phyloP scores from a whole-genome alignment of 2,113 vertebrate genomes.

The Centropus bengalensis region DNA sequence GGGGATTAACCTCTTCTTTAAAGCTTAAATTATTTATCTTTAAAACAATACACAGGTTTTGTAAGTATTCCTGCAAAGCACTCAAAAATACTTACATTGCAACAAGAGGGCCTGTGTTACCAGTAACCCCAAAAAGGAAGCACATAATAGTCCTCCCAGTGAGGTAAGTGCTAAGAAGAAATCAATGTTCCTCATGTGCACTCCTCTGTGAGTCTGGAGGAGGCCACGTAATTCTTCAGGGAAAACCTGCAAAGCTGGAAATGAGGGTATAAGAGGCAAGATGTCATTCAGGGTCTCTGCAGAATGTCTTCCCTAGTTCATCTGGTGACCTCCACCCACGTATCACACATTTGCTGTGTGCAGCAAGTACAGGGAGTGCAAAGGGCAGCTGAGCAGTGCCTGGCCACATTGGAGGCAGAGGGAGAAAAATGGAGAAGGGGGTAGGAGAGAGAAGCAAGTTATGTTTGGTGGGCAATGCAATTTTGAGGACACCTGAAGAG shows the following conservation, averaged over 20 bases:
- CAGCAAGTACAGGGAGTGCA: background rate
- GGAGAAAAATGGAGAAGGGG: background rate
- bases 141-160: background rate
- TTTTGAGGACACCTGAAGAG: background rate
- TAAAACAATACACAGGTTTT: background rate
- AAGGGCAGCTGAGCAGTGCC: accelerated
- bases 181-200: accelerated
- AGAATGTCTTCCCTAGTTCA: background rate
- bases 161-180: background rate
- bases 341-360: background rate
- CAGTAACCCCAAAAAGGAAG: background rate
- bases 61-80: background rate
- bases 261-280: background rate
- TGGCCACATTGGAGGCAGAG: accelerated
- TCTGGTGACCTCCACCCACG: background rate
- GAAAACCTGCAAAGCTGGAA: background rate
- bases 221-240: background rate
- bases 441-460: background rate
- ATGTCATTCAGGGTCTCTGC: background rate
- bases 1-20: background rate
- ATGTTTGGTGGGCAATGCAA: background rate
- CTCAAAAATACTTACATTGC: background rate
- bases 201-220: background rate
- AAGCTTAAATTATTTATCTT: background rate
- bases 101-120: background rate